These are phyloP conservation scores for Semotilus atromaculatus DNA, from an alignment of 2,797 vertebrate genomes.

Conservation along the genomic window DNA sequence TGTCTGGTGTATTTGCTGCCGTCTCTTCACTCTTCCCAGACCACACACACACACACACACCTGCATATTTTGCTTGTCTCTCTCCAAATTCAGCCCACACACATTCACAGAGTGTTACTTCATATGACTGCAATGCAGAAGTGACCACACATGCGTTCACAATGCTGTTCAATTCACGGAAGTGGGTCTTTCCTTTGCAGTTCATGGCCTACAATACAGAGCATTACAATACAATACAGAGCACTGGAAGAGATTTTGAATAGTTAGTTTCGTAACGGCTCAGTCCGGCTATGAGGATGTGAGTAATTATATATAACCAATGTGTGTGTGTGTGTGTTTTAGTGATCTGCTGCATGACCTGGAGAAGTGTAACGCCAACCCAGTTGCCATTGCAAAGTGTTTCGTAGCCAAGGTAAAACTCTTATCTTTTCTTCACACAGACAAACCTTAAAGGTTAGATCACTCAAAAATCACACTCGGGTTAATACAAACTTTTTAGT, in stretches of 20 bases:
- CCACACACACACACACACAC: slow-evolving; percentile 36
- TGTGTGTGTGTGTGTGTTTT: slow-evolving; percentile 56
- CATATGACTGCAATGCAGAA: background rate
- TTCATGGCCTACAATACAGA: background rate
- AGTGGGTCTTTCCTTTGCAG: background rate
- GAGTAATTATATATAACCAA: slow-evolving; percentile 36
- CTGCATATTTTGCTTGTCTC: slow-evolving; percentile 41
- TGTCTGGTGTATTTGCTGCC: slow-evolving; percentile 14
- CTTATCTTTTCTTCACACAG: background rate
- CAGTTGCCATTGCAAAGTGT: slow-evolving; percentile 96
- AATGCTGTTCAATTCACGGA: slow-evolving; percentile 18
- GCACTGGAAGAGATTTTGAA: background rate
- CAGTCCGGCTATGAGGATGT: background rate
- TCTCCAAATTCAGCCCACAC: slow-evolving; percentile 29
- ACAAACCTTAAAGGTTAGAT: background rate
- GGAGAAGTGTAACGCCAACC: slow-evolving; percentile 95
- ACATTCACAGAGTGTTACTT: background rate
- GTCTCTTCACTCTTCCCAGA: slow-evolving; percentile 6
- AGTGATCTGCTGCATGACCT: slow-evolving; percentile 94
- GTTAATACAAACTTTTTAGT: background rate
- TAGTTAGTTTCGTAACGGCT: background rate
- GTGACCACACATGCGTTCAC: slow-evolving; percentile 15
- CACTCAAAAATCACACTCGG: background rate
- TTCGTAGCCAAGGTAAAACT: slow-evolving; percentile 95
- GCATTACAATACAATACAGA: background rate